Evolutionary conservation across 2,888 invertebrate genomes (phyloP).

Genomic region (Habroteleia sp.): DNA sequence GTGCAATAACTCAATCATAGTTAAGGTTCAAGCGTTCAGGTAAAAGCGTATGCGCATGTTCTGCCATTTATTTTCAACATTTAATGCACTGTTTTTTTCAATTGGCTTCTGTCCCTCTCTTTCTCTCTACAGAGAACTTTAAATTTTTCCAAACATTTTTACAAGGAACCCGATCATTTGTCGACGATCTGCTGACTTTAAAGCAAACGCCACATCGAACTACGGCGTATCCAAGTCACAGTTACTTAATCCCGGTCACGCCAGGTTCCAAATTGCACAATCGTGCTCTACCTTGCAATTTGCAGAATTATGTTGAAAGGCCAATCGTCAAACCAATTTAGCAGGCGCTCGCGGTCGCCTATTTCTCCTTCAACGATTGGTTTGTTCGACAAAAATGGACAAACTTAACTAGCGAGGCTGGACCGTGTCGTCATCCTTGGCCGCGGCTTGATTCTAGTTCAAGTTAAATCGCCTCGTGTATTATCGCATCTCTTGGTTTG

Average conservation of each 20-base stretch:
- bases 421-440: slow-evolving; percentile 60
- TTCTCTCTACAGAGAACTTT: no score
- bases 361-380: slow-evolving; percentile 30
- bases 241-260: slow-evolving; percentile 50
- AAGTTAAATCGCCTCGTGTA: slow-evolving; percentile 66
- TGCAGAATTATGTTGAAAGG: slow-evolving; percentile 45
- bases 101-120: no score
- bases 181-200: background rate
- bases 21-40: no score
- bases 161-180: no score
- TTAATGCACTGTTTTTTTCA: no score
- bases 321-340: slow-evolving; percentile 32
- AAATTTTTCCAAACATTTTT: no score
- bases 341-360: slow-evolving; percentile 11
- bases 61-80: no score
- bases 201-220: slow-evolving; percentile 6
- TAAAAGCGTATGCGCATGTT: no score
- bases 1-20: no score
- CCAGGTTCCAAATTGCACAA: slow-evolving; percentile 47
- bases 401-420: slow-evolving; percentile 49
- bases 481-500: slow-evolving; percentile 53
- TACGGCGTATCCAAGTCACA: slow-evolving; percentile 13
- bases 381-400: slow-evolving; percentile 55
- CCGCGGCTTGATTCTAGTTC: slow-evolving; percentile 66
- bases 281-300: slow-evolving; percentile 37